These are phyloP conservation scores for Diachasma alloeum DNA, from an alignment of 1,140 invertebrate genomes.

Conservation along the genomic window DNA sequence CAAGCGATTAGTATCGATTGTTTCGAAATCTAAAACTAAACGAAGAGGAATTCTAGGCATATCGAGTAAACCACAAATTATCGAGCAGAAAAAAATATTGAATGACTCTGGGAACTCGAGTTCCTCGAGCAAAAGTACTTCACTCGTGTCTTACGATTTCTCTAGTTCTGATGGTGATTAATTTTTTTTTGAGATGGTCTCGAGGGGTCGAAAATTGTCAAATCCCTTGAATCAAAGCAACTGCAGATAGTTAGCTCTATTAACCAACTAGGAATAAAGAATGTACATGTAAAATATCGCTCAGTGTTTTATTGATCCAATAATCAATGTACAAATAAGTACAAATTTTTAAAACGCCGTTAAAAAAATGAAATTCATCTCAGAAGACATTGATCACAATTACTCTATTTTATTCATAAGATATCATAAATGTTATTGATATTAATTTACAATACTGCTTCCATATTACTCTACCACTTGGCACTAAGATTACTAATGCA, in stretches of 20 bases:
- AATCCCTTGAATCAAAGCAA: no score
- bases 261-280: neutral
- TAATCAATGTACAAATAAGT: neutral
- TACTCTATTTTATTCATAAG: neutral
- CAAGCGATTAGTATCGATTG: neutral
- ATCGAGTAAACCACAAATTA: constrained; percentile 22
- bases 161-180: constrained; percentile 58
- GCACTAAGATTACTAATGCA: neutral
- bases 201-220: neutral
- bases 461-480: neutral
- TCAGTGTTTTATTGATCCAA: neutral
- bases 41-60: constrained; percentile 3
- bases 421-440: neutral
- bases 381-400: neutral
- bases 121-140: constrained; percentile 2
- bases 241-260: no score
- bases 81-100: constrained; percentile 14
- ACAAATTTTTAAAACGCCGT: neutral
- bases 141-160: constrained; percentile 58
- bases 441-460: neutral
- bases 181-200: constrained; percentile 35
- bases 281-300: neutral
- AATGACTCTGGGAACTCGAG: neutral
- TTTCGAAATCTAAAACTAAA: neutral
- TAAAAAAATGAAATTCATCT: neutral